Evolutionary conservation across 2,888 invertebrate genomes (phyloP).

Genomic region (Caenorhabditis doughertyi): DNA sequence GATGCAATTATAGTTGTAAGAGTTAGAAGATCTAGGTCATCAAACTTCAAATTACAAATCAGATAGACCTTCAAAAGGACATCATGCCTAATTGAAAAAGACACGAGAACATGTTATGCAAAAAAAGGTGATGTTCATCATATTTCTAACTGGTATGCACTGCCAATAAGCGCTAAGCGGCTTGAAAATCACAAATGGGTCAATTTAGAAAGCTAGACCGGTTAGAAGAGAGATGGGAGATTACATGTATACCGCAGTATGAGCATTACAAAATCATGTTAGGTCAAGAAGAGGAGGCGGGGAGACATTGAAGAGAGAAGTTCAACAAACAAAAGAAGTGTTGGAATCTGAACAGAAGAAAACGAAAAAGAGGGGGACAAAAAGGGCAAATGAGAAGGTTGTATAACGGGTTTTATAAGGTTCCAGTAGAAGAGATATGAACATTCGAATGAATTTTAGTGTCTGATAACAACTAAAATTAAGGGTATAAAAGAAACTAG

Average conservation of each 20-base stretch:
- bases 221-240: constrained; percentile 12
- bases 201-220: constrained; percentile 35
- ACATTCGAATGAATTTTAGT: constrained; percentile 3
- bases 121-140: constrained; percentile 15
- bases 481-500: constrained; percentile 8
- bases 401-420: constrained; percentile 25
- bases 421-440: constrained; percentile 30
- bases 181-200: constrained; percentile 53
- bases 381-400: constrained; percentile 33
- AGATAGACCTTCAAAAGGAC: constrained; percentile 35
- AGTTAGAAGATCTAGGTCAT: constrained; percentile 55
- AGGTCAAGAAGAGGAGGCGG: constrained; percentile 30
- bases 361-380: constrained; percentile 8
- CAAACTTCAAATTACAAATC: constrained; percentile 35
- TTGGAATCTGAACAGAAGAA: constrained; percentile 10
- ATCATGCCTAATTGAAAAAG: constrained; percentile 24
- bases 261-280: constrained; percentile 39
- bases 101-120: neutral
- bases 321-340: constrained; percentile 23
- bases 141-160: constrained; percentile 27
- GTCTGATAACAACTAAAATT: constrained; percentile 9
- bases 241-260: constrained; percentile 34
- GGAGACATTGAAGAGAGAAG: neutral
- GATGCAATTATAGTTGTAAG: constrained; percentile 53
- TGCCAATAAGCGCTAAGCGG: constrained; percentile 29